Evolutionary conservation across 1,140 invertebrate species (phyloP).

Genomic region (Halyomorpha halys): DNA sequence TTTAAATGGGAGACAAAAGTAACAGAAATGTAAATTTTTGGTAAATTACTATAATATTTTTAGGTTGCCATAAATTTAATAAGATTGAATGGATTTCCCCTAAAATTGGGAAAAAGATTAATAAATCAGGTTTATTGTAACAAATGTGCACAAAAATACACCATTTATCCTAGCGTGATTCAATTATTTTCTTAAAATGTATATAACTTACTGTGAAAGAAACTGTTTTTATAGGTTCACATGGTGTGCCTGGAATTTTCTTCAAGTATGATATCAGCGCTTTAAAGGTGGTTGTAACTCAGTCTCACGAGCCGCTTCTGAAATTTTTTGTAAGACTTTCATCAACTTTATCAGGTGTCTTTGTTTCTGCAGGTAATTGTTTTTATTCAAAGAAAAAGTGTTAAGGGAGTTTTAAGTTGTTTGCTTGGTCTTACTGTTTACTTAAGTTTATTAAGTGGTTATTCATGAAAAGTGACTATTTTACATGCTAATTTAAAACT

Average conservation of each 20-base stretch:
- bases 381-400: background rate
- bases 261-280: constrained; percentile 90
- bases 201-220: background rate
- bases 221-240: constrained; percentile 55
- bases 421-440: too few species aligned
- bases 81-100: too few species aligned
- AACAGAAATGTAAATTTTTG: too few species aligned
- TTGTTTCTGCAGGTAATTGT: constrained; percentile 61
- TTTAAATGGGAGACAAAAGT: too few species aligned
- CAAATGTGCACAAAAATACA: background rate
- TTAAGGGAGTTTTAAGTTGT: too few species aligned
- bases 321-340: constrained; percentile 78
- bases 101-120: too few species aligned
- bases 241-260: constrained; percentile 86
- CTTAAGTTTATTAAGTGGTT: too few species aligned
- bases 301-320: constrained; percentile 65
- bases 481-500: too few species aligned
- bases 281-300: constrained; percentile 55
- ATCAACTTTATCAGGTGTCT: constrained; percentile 83
- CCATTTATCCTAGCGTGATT: background rate
- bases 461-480: too few species aligned
- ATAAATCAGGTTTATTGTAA: too few species aligned
- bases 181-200: background rate
- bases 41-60: too few species aligned
- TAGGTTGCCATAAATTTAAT: too few species aligned